A percentile compares a stretch with the other conserved stretches of the same genome.
Conservation (phyloP, 2,888 invertebrate species). For the Spilosoma lubricipeda region DNA sequence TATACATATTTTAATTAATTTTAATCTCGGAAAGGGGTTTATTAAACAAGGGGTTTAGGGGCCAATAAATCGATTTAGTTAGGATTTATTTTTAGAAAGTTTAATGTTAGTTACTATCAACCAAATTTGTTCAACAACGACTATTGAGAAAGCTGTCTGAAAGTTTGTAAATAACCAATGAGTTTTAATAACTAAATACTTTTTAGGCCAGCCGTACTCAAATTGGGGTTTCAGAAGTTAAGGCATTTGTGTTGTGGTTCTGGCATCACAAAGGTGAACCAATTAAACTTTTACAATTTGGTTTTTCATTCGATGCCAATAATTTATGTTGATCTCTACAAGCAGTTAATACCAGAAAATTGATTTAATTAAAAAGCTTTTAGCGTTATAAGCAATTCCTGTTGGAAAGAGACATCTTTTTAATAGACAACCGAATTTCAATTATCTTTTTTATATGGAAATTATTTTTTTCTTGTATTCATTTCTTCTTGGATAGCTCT, state of each 20-base stretch:
- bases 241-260: background rate
- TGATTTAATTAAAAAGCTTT: slow-evolving; percentile 6
- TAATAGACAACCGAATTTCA: background rate
- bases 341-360: background rate
- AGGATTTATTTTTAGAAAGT: no score
- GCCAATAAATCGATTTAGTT: no score
- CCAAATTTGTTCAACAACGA: background rate
- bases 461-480: no score
- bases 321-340: background rate
- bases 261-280: slow-evolving; percentile 1
- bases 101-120: background rate
- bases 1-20: no score
- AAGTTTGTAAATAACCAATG: slow-evolving; percentile 3
- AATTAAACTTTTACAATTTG: background rate
- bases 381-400: background rate
- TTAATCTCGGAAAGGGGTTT: no score
- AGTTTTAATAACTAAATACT: slow-evolving; percentile 2
- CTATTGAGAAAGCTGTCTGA: background rate
- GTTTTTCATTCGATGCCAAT: background rate
- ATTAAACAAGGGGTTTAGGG: no score
- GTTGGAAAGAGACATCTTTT: background rate
- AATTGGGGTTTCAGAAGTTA: background rate
- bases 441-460: background rate
- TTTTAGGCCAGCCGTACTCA: slow-evolving; percentile 1
- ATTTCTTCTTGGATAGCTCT: no score